Evolutionary conservation across 92 coral and sea anemone genomes (phyloP), one percentile per base, ranked within the genome.

Genomic region (Meandrina meandrites): DNA sequence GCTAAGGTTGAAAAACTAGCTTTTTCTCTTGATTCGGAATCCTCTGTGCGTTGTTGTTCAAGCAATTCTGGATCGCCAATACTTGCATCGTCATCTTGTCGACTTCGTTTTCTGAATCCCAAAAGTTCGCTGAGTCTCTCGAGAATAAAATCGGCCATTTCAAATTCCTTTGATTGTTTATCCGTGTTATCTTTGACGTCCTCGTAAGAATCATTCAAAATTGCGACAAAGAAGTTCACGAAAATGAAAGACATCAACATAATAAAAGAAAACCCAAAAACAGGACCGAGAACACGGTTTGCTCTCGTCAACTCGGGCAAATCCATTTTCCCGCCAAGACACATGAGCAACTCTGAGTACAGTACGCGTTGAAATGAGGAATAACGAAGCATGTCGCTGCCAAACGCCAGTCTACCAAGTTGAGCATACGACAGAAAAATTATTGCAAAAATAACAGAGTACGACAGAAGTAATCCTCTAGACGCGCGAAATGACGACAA

Each of bases 141-240:
- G 24, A 89, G 37, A 21, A 94, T 93, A 76, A 94, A 94, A 16
- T 91, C 91, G n/a, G 94, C 88, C 92, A 93, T 89, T 84, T 91
- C 96, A 53, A 87, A 88, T 54, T 94, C 92, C 80, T 89, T 70
- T 21, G 92, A 86, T 4, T 76, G 78, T 57, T 71, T 54, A 18
- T 94, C 92, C 0, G 93, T 94, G n/a, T 79, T 77, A 1, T 83
- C 67, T 34, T 89, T 91, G 18, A 93, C 91, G 57, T 89, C 90
- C 31, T 87, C 91, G 73, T 89, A 89, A 4, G 93, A 86, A 37
- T 93, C 92, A 69, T 93, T 86, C 22, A 94, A 74, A 48, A 94
- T 94, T 22, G 96, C 93, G 45, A 94, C 82, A 58, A 93, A 93
- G 71, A 94, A 93, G 90, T 94, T 94, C 40, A 94, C 76, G 54